A percentile compares a stretch with the other conserved stretches of the same genome.
These are phyloP conservation scores for Cyanoliseus patagonus DNA, from an alignment of 2,113 vertebrate genomes.

Conservation along the genomic window DNA sequence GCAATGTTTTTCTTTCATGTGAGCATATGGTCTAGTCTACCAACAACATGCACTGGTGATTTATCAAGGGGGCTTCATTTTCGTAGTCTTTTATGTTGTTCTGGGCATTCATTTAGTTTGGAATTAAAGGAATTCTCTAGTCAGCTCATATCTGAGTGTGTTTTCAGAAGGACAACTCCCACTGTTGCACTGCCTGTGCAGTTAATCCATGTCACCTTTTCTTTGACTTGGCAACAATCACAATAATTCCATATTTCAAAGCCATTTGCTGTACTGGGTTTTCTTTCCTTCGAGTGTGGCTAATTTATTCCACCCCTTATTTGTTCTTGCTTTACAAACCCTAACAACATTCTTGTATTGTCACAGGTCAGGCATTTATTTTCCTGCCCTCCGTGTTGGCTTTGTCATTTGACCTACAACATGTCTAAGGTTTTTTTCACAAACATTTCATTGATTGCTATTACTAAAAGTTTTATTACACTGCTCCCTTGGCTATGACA, in stretches of 20 bases:
- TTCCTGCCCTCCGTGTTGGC: background rate
- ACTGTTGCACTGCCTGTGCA: background rate
- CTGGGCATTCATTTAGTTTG: background rate
- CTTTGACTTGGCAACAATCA: background rate
- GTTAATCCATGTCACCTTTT: background rate
- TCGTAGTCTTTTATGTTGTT: background rate
- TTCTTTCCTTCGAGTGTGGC: background rate
- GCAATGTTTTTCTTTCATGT: background rate
- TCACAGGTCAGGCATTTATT: background rate
- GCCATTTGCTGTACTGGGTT: background rate
- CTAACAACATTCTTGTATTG: background rate
- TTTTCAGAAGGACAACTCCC: background rate
- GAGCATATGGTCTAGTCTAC: slow-evolving; percentile 11
- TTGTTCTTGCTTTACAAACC: background rate
- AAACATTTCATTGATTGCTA: background rate
- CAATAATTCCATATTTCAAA: background rate
- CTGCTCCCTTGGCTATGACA: background rate
- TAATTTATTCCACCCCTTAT: background rate
- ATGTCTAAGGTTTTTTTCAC: background rate
- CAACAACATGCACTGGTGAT: background rate
- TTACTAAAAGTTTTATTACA: background rate
- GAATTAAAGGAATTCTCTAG: background rate
- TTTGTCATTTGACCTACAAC: background rate
- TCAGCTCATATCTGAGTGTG: background rate
- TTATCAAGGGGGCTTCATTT: slow-evolving; percentile 3